Conservation (phyloP, 64 coral and sea anemone genomes). For the Stichodactyla helianthus region DNA sequence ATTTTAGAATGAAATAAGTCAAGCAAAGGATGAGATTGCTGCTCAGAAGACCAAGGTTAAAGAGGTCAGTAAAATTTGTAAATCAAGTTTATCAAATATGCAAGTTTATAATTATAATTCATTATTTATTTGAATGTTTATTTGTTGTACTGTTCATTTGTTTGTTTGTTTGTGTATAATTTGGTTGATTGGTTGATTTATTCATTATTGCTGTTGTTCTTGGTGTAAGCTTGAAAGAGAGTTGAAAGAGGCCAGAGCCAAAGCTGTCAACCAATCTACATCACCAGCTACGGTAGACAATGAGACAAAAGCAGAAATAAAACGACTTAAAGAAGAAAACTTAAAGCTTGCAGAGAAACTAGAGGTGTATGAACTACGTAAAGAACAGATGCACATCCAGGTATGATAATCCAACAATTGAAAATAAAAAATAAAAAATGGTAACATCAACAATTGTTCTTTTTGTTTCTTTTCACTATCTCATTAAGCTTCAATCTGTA, state of each 20-base stretch:
- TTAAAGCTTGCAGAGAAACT: constrained; percentile 56
- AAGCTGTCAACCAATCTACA: neutral
- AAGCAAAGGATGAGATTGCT: neutral
- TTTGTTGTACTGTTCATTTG: no score
- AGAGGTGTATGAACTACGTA: constrained; percentile 66
- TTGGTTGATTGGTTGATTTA: no score
- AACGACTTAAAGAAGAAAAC: constrained; percentile 68
- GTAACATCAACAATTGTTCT: no score
- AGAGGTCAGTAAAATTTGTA: neutral
- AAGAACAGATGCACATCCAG: constrained; percentile 90
- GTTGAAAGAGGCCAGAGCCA: neutral
- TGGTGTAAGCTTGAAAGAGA: constrained; percentile 1
- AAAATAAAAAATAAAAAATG: neutral
- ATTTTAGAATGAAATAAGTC: constrained; percentile 17
- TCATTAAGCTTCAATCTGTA: no score
- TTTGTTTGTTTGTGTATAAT: no score
- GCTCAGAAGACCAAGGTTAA: neutral
- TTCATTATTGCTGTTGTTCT: neutral
- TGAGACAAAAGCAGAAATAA: constrained; percentile 27
- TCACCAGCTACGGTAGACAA: neutral
- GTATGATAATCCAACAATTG: constrained; percentile 10
- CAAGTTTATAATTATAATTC: no score
- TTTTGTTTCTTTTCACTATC: no score
- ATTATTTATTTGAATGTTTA: no score
- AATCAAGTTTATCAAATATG: no score